Percentiles rank a stretch among this genome's conserved stretches.
Conservation (phyloP, 1,140 invertebrate genomes). For the Meloidogyne hapla region DNA sequence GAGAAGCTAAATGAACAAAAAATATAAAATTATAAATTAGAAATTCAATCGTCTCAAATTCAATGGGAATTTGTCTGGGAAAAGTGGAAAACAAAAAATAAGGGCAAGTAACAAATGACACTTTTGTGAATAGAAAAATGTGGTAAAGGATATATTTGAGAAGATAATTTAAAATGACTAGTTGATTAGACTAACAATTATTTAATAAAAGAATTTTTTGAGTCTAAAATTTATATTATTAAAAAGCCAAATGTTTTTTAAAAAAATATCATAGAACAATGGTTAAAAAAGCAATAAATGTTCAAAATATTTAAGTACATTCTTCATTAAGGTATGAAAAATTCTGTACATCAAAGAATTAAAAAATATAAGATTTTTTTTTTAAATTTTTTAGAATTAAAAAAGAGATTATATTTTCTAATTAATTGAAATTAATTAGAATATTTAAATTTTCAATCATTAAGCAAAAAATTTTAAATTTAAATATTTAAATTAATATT, state of each 20-base stretch:
- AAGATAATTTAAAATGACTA: not conserved
- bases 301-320: not conserved
- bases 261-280: not conserved
- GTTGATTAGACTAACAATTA: conserved; percentile 1
- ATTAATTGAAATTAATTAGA: too few relatives aligned
- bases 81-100: not conserved
- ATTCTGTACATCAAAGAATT: too few relatives aligned
- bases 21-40: not conserved
- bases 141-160: not conserved
- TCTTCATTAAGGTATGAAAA: not conserved
- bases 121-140: not conserved
- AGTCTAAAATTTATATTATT: not conserved
- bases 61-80: not conserved
- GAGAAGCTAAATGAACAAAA: not conserved
- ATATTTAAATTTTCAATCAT: too few relatives aligned
- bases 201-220: not conserved
- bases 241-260: not conserved
- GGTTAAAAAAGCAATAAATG: not conserved
- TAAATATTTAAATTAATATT: too few relatives aligned
- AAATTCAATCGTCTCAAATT: not conserved
- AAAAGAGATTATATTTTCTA: too few relatives aligned
- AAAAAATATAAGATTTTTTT: too few relatives aligned
- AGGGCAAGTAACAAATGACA: conserved; percentile 5
- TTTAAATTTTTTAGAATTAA: too few relatives aligned
- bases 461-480: too few relatives aligned